Base-by-base conservation (phyloP, 2,888 invertebrate species). In the Hydrotaea diabolus region DNA sequence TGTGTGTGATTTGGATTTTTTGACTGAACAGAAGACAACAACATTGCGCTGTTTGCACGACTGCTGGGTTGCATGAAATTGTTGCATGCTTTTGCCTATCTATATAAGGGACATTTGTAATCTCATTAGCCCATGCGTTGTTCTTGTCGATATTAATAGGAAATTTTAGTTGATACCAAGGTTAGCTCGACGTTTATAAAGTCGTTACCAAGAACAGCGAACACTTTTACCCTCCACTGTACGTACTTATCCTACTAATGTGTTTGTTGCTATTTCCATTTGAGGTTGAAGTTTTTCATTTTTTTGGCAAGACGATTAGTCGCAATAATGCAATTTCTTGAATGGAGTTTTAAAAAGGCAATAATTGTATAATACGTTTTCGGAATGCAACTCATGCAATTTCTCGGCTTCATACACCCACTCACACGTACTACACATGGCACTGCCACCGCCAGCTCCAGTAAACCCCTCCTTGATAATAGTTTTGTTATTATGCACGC, bases 61-160 rank as follows among this genome's bases (percentile, higher is more conserved):
- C 2, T 59, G 15, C 59, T 1, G 26, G 26, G n/a, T 49, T 4
- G 19, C 11, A 43, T 9, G 43, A 57, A 83, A 62, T 73, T 77
- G 69, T 77, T 77, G 80, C 83, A 77, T 66, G 62, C 46, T 5
- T 59, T n/a, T n/a, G n/a, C n/a, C n/a, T n/a, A n/a, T n/a, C n/a
- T n/a, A n/a, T n/a, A n/a, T n/a, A n/a, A n/a, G n/a, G n/a, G n/a
- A n/a, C n/a, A n/a, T n/a, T n/a, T n/a, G n/a, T n/a, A n/a, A n/a
- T n/a, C n/a, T n/a, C n/a, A n/a, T n/a, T n/a, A n/a, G n/a, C n/a
- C n/a, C n/a, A n/a, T n/a, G n/a, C n/a, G n/a, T n/a, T n/a, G n/a
- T n/a, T n/a, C n/a, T n/a, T n/a, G n/a, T n/a, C n/a, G n/a, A n/a
- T n/a, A n/a, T n/a, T n/a, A n/a, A n/a, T n/a, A n/a, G n/a, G n/a